Base-by-base conservation (phyloP, 2,113 vertebrate species). In the Notarius quadriscutis region DNA sequence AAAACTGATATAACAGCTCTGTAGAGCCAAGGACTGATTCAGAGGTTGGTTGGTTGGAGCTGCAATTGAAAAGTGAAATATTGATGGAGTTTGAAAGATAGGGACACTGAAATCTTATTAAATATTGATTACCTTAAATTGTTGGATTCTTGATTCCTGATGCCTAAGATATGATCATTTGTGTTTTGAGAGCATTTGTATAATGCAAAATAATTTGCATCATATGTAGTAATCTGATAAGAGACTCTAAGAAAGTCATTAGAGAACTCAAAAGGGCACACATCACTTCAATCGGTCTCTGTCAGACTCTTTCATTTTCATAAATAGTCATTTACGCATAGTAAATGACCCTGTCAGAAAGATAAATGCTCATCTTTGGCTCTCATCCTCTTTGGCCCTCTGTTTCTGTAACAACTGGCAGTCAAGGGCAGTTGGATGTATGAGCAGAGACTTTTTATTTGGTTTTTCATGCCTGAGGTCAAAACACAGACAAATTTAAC, bases 271-370 rank as follows among this genome's bases (percentile, higher is more conserved):
- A 90, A 90, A 51, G 62, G 22, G 30, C 84, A 60, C 81, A 75
- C 60, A 62, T 84, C 77, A 72, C 86, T 69, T 80, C 86, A 88
- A 88, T 90, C 88, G 60, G 79, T 91, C 91, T 90, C 81, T 88
- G 91, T 87, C 89, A 89, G 50, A 80, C 17, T 41, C 51, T 84
- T 88, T 90, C 34, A 90, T 91, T 89, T 91, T 83, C 88, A 90
- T 90, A 88, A 90, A 90, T 86, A 84, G 84, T 69, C 78, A 81
- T 88, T 90, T 83, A 90, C 34, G 85, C 58, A 18, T 72, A 88
- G 78, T 82, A 86, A 89, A 90, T 89, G 86, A 85, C 89, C 84
- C 71, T 91, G 89, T 90, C 89, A 81, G 34, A 51, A 88, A 91
- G 89, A 91, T 86, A 27, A 90, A 90, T 89, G 86, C 84, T 81